These are phyloP conservation scores for Phoxinus dragarum DNA, from an alignment of 2,797 vertebrate species.

Conservation along the genomic window DNA sequence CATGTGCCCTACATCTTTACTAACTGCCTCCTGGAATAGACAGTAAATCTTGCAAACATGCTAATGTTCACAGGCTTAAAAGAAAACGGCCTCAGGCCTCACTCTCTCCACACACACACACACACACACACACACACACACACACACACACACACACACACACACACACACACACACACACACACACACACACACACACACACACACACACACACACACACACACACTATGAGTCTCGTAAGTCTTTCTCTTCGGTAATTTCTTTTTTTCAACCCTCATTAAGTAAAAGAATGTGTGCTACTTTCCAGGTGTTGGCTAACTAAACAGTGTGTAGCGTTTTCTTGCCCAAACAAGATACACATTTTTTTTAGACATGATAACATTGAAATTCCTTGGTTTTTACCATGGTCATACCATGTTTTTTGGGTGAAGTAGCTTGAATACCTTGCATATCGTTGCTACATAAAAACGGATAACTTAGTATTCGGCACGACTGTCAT, in stretches of 20 bases:
- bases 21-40: background rate
- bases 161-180: background rate
- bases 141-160: background rate
- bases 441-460: too few relatives aligned
- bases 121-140: background rate
- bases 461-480: background rate
- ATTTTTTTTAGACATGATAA: background rate
- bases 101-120: background rate
- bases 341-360: conserved; percentile 9
- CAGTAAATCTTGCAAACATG: conserved; percentile 17
- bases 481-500: background rate
- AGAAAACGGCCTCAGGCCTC: conserved; percentile 55
- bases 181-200: too few relatives aligned
- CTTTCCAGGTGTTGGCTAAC: conserved; percentile 43
- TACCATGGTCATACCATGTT: background rate
- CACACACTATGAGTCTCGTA: conserved; percentile 65
- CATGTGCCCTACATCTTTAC: background rate
- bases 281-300: conserved; percentile 58
- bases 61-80: conserved; percentile 37
- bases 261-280: conserved; percentile 75
- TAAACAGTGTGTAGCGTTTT: conserved; percentile 25
- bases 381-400: background rate
- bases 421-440: background rate
- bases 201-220: background rate
- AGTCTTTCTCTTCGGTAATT: conserved; percentile 72